Evolutionary conservation across 1,140 invertebrate genomes (phyloP).

Genomic region (Apis cerana): DNA sequence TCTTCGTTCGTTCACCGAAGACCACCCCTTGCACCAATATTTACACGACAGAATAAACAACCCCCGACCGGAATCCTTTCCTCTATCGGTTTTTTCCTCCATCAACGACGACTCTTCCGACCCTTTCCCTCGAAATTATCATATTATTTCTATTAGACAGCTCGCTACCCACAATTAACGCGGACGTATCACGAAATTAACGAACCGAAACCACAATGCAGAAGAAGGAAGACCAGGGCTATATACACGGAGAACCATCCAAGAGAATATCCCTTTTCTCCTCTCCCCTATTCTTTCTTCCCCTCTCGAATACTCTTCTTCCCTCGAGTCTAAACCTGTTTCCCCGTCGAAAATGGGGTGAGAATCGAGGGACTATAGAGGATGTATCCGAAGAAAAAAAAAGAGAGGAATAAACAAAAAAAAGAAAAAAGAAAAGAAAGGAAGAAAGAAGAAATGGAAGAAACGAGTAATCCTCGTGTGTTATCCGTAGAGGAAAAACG

Average conservation of each 20-base stretch:
- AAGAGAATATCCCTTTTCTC: constrained; percentile 37
- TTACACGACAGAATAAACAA: constrained; percentile 70
- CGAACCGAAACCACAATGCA: constrained; percentile 68
- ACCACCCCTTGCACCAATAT: constrained; percentile 66
- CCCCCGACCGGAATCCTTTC: constrained; percentile 38
- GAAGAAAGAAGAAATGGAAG: constrained; percentile 39
- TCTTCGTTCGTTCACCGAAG: constrained; percentile 22
- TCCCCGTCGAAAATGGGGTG: constrained; percentile 45
- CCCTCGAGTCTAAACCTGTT: constrained; percentile 64
- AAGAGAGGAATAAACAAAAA: constrained; percentile 36
- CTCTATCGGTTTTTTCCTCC: background rate
- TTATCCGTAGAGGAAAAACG: constrained; percentile 57
- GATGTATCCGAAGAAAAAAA: background rate
- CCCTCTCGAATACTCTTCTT: constrained; percentile 10
- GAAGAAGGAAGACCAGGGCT: background rate
- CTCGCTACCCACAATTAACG: constrained; percentile 79
- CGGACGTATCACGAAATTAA: constrained; percentile 74
- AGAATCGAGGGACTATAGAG: constrained; percentile 33
- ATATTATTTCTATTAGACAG: constrained; percentile 80
- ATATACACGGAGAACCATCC: constrained; percentile 6
- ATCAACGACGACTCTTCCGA: background rate
- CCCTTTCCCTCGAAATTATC: constrained; percentile 70
- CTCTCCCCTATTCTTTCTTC: background rate
- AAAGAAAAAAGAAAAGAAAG: background rate
- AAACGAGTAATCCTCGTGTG: constrained; percentile 55